phyloP scores from a whole-genome alignment of 1,140 invertebrate species.

The Aricia agestis region DNA sequence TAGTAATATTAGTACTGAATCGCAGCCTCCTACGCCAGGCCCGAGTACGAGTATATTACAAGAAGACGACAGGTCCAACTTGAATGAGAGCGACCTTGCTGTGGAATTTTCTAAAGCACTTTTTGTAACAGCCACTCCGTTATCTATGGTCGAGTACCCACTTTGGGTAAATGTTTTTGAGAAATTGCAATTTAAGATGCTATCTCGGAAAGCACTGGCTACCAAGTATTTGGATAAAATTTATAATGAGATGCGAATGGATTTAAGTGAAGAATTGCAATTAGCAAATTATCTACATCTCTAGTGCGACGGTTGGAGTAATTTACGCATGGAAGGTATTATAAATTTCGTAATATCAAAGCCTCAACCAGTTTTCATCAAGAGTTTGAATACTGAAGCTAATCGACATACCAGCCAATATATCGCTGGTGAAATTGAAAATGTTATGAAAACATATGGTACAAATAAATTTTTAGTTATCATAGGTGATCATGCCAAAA shows the following conservation, averaged over 20 bases:
- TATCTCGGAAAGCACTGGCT: too few relatives aligned
- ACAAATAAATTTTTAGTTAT: conserved; percentile 29
- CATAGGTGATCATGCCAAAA: conserved; percentile 35
- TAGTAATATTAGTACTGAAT: too few relatives aligned
- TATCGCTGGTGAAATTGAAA: conserved; percentile 25
- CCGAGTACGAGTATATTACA: too few relatives aligned
- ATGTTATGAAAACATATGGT: conserved; percentile 29
- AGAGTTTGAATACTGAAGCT: conserved; percentile 24
- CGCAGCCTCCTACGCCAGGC: too few relatives aligned
- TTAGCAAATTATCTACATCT: conserved; percentile 26
- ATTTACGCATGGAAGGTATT: conserved; percentile 30
- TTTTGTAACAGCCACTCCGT: too few relatives aligned
- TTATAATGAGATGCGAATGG: conserved; percentile 16
- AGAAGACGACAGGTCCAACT: too few relatives aligned
- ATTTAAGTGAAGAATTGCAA: conserved; percentile 17
- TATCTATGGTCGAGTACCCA: too few relatives aligned
- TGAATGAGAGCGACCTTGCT: too few relatives aligned
- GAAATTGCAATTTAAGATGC: too few relatives aligned
- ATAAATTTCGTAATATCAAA: conserved; percentile 29
- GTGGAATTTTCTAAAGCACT: too few relatives aligned
- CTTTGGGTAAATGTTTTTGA: too few relatives aligned
- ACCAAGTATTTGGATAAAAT: too few relatives aligned
- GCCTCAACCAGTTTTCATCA: conserved; percentile 27
- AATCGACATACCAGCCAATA: conserved; percentile 32
- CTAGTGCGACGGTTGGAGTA: conserved; percentile 29